Percentiles rank a stretch among this genome's conserved stretches.
Evolutionary conservation across 2,797 vertebrate species (phyloP).

Genomic region (Todus mexicanus): DNA sequence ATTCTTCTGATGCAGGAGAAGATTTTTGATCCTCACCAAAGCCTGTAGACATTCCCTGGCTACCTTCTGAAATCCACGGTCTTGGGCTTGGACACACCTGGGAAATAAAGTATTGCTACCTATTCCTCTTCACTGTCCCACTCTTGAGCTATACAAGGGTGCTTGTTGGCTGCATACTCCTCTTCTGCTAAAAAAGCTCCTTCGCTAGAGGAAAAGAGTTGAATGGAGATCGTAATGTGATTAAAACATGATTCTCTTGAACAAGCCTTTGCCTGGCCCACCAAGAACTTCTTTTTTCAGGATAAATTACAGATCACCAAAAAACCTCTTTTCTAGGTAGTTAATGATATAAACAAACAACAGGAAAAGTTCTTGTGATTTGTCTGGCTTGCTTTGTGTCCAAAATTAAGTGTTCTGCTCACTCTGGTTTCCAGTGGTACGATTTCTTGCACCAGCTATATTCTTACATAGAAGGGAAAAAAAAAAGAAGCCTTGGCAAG

Average conservation of each 20-base stretch:
- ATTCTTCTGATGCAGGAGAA: background rate
- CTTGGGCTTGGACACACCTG: background rate
- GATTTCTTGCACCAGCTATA: background rate
- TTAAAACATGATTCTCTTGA: background rate
- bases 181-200: background rate
- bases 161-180: background rate
- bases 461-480: background rate
- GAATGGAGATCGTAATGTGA: background rate
- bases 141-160: background rate
- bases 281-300: background rate
- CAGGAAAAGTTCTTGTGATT: background rate
- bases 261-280: background rate
- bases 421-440: background rate
- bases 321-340: background rate
- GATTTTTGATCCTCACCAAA: background rate
- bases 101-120: background rate
- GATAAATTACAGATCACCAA: background rate
- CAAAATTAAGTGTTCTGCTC: background rate
- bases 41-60: background rate
- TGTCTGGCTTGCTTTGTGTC: background rate
- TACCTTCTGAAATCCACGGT: background rate
- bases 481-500: background rate
- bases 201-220: background rate
- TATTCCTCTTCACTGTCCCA: background rate
- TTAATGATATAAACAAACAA: background rate